Percentiles rank a stretch among this genome's conserved stretches.
Evolutionary conservation across 2,797 vertebrate species (phyloP).

Genomic region (Chaunax sp.): DNA sequence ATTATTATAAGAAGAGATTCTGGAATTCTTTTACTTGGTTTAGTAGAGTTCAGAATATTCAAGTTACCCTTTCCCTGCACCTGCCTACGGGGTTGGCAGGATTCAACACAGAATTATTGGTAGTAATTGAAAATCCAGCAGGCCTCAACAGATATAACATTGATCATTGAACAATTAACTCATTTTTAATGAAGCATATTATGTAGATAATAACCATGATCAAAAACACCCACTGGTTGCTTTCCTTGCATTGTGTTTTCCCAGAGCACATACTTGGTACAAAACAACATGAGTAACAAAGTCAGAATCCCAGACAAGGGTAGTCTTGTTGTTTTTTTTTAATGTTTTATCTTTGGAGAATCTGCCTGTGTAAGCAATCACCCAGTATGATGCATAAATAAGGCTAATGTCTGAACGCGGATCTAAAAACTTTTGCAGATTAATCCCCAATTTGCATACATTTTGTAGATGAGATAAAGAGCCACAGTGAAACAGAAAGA

Average conservation of each 20-base stretch:
- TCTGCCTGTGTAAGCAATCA: neutral
- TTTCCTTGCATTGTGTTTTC: too few relatives aligned
- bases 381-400: too few relatives aligned
- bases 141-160: neutral
- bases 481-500: neutral
- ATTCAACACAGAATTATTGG: neutral
- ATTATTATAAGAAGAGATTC: neutral
- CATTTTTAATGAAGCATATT: too few relatives aligned
- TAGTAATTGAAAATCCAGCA: neutral
- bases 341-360: too few relatives aligned
- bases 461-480: neutral
- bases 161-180: too few relatives aligned
- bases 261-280: too few relatives aligned
- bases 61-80: too few relatives aligned
- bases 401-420: neutral
- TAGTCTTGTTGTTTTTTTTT: neutral
- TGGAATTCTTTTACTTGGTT: neutral
- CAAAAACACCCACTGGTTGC: too few relatives aligned
- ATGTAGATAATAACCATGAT: too few relatives aligned
- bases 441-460: neutral
- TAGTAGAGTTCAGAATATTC: neutral
- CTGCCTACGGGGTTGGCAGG: neutral
- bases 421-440: slow-evolving; percentile 1
- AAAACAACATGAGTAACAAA: too few relatives aligned
- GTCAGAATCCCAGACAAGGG: neutral